A percentile compares a stretch with the other conserved stretches of the same genome.
Conservation (phyloP, 1,140 invertebrate genomes). For the Polypedilum pembai region DNA sequence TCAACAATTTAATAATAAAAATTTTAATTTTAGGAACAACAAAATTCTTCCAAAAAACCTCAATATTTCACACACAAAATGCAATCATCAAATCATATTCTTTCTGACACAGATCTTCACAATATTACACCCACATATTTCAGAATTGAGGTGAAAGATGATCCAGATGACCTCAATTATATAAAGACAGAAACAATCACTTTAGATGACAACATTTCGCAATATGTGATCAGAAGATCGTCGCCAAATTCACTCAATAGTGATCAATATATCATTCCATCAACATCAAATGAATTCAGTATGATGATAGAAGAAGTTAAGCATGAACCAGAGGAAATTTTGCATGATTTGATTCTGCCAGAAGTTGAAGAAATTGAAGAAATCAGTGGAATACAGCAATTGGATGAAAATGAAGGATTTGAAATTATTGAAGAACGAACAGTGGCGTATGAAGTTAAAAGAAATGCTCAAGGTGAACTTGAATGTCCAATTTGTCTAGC, state of each 20-base stretch:
- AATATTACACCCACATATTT: background rate
- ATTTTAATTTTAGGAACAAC: too few relatives aligned
- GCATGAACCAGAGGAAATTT: background rate
- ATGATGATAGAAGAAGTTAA: background rate
- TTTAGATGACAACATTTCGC: slow-evolving; percentile 2
- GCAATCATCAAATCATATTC: background rate
- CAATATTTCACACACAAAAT: background rate
- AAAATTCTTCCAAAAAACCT: background rate
- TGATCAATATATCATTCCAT: slow-evolving; percentile 18
- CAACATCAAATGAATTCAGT: background rate
- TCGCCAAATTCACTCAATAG: background rate
- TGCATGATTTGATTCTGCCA: background rate
- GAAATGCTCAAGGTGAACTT: slow-evolving; percentile 4
- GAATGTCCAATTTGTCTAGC: background rate
- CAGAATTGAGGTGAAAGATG: background rate
- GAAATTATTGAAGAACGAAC: slow-evolving; percentile 1
- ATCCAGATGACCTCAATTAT: background rate
- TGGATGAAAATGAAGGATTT: background rate
- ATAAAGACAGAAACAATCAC: background rate
- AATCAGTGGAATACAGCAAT: background rate
- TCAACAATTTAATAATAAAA: too few relatives aligned
- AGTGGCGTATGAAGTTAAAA: background rate
- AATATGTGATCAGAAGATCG: background rate
- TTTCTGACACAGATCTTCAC: background rate
- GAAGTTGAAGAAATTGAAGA: background rate